A percentile compares a stretch with the other conserved stretches of the same genome.
These are phyloP conservation scores for Okamejei kenojei DNA, from an alignment of 2,797 vertebrate species.

Conservation along the genomic window DNA sequence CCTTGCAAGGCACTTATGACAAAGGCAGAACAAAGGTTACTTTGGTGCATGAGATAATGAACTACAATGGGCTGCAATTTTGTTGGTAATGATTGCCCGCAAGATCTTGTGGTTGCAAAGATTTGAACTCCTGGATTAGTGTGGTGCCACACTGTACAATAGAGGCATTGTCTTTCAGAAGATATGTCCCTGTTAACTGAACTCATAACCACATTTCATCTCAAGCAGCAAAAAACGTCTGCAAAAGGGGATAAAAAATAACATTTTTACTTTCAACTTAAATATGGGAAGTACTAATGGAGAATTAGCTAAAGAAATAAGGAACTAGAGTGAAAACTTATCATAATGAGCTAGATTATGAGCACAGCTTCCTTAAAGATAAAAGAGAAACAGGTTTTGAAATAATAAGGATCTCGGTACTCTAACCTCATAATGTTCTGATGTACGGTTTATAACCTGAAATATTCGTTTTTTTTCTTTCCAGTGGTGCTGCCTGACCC, in stretches of 20 bases:
- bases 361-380: conserved; percentile 1
- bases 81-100: too few relatives aligned
- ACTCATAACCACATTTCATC: neutral
- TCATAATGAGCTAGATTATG: conserved; percentile 22
- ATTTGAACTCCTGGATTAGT: too few relatives aligned
- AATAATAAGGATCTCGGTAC: neutral
- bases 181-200: neutral
- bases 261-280: neutral
- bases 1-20: too few relatives aligned
- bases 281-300: conserved; percentile 31
- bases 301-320: conserved; percentile 28
- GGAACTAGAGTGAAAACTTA: neutral
- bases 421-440: neutral
- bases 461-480: too few relatives aligned
- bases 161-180: too few relatives aligned
- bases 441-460: too few relatives aligned
- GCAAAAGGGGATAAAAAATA: neutral
- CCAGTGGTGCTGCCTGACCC: too few relatives aligned
- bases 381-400: neutral
- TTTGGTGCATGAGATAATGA: too few relatives aligned
- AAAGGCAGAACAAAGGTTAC: too few relatives aligned
- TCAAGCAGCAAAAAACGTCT: neutral
- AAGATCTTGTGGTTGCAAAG: too few relatives aligned
- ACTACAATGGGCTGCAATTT: too few relatives aligned
- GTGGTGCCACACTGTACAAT: too few relatives aligned